Conservation (phyloP, 2,113 vertebrate genomes). For the Pao palembangensis region DNA sequence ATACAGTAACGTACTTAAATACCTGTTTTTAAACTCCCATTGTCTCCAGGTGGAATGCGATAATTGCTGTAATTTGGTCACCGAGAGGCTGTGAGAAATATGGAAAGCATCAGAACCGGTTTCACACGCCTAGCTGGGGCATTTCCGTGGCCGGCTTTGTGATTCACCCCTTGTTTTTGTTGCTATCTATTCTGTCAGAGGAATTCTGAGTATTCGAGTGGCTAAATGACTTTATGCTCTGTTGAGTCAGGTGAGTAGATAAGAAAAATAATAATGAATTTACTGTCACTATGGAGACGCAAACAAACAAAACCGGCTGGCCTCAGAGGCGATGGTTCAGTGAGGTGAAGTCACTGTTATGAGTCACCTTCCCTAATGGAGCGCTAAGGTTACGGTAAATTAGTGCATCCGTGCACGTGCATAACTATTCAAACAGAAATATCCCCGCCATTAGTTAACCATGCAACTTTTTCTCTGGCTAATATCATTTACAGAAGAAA, state of each 20-base stretch:
- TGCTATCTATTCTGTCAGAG: constrained; percentile 23
- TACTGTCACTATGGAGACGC: neutral
- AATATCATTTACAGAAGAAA: neutral
- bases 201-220: neutral
- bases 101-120: constrained; percentile 19
- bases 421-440: too few relatives aligned
- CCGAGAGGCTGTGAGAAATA: constrained; percentile 33
- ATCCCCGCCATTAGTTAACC: constrained; percentile 6
- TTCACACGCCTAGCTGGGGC: constrained; percentile 2
- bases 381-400: constrained; percentile 9
- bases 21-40: too few relatives aligned
- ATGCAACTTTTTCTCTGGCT: constrained; percentile 7
- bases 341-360: constrained; percentile 9
- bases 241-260: constrained; percentile 2
- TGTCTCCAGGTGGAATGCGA: neutral
- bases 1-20: too few relatives aligned
- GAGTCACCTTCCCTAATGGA: constrained; percentile 20
- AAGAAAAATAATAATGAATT: constrained; percentile 14
- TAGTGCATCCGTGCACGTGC: too few relatives aligned
- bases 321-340: constrained; percentile 15
- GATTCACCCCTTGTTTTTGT: too few relatives aligned
- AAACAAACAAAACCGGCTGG: constrained; percentile 11
- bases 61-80: constrained; percentile 31
- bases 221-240: neutral
- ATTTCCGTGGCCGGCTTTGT: neutral